Percentiles rank a stretch among this genome's conserved stretches.
Evolutionary conservation across 2,888 invertebrate species (phyloP).

Genomic region (Oithona nana): DNA sequence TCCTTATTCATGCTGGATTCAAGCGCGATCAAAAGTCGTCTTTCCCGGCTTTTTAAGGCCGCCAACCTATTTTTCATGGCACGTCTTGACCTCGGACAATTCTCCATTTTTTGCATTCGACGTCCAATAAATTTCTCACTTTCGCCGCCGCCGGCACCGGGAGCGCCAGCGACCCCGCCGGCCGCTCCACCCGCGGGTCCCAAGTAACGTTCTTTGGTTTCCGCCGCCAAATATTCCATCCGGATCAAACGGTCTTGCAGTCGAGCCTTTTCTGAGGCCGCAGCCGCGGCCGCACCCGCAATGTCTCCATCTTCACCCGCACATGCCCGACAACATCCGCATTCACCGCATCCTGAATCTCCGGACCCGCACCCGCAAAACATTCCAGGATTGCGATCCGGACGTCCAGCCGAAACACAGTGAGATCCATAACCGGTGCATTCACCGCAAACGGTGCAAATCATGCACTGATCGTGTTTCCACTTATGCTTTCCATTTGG

Average conservation of each 20-base stretch:
- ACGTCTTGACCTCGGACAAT: background rate
- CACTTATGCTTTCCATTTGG: constrained; percentile 53
- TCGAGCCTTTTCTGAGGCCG: background rate
- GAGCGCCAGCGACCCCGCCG: constrained; percentile 25
- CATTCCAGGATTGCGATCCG: constrained; percentile 41
- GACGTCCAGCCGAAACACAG: constrained; percentile 53
- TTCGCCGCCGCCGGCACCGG: background rate
- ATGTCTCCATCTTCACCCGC: constrained; percentile 36
- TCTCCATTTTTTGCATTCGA: background rate
- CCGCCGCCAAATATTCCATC: background rate
- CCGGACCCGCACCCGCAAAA: constrained; percentile 89
- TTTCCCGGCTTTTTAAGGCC: background rate
- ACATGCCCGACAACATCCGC: constrained; percentile 78
- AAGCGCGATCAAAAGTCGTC: background rate
- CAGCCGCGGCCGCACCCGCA: constrained; percentile 14
- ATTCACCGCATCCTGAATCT: constrained; percentile 76
- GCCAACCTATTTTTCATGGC: background rate
- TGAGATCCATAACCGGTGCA: constrained; percentile 80
- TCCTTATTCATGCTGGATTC: background rate
- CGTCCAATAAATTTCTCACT: background rate
- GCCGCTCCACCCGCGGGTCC: constrained; percentile 30
- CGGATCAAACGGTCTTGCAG: background rate
- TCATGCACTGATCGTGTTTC: constrained; percentile 61
- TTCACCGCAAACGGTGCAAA: constrained; percentile 73
- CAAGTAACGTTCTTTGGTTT: too few relatives aligned